Conservation (phyloP, 2,113 vertebrate species). For the Podilymbus podiceps region DNA sequence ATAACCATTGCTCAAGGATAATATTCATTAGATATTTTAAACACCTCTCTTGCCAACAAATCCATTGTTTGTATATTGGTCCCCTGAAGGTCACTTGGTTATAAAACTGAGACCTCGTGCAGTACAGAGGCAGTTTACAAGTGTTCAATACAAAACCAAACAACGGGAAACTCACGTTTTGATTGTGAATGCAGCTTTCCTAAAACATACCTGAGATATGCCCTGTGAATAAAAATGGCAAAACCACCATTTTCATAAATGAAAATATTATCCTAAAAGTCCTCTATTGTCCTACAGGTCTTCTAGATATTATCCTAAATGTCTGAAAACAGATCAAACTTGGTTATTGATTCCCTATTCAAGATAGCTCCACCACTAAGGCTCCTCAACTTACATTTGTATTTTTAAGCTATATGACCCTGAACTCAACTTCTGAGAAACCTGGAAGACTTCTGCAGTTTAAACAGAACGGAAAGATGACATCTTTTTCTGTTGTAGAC, state of each 20-base stretch:
- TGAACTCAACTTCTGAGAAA: not conserved
- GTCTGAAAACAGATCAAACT: not conserved
- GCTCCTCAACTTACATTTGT: not conserved
- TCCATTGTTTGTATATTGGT: not conserved
- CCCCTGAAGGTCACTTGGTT: conserved; percentile 18
- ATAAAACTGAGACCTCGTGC: not conserved
- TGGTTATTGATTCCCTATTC: not conserved
- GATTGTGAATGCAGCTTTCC: not conserved
- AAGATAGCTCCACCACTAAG: not conserved
- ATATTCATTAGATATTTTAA: conserved; percentile 26
- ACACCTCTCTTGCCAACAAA: not conserved
- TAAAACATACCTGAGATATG: not conserved
- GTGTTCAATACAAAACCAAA: not conserved
- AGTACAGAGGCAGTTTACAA: not conserved
- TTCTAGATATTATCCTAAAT: not conserved
- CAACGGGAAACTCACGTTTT: not conserved
- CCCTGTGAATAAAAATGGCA: not conserved
- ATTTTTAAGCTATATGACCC: not conserved
- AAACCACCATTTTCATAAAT: not conserved
- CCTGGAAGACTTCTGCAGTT: not conserved
- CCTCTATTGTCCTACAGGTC: not conserved
- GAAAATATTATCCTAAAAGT: not conserved
- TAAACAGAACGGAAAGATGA: not conserved
- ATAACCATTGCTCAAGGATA: conserved; percentile 1
- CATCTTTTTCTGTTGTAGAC: not conserved